Conservation (phyloP, 64 coral and sea anemone species). For the Hydrozoanthus tunicans region DNA sequence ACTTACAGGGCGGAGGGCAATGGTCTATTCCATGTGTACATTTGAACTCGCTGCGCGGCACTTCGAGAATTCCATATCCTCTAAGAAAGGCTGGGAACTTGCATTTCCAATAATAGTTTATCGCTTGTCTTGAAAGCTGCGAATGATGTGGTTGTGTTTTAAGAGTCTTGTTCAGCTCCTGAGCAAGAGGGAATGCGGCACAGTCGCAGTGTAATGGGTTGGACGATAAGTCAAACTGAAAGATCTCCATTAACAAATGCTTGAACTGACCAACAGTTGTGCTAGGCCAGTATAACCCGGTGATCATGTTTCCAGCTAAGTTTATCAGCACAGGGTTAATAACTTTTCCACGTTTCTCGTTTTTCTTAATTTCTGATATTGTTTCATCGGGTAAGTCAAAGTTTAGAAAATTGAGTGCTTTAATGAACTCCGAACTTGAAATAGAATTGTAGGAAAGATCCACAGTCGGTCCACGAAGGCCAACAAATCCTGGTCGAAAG, state of each 20-base stretch:
- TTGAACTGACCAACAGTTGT: neutral
- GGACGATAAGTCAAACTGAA: slow-evolving; percentile 41
- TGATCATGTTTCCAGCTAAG: slow-evolving; percentile 6
- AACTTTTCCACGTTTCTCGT: neutral
- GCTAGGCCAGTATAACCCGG: neutral
- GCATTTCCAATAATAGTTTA: slow-evolving; percentile 20
- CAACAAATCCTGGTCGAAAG: slow-evolving; percentile 21
- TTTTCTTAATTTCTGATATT: neutral
- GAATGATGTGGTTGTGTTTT: neutral
- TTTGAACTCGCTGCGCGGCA: neutral
- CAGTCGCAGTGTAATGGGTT: slow-evolving; percentile 24
- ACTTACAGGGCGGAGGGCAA: slow-evolving; percentile 8
- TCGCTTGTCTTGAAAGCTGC: neutral
- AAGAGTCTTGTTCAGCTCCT: slow-evolving; percentile 4
- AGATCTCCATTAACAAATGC: neutral
- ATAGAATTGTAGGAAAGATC: slow-evolving; percentile 9
- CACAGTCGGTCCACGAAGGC: neutral
- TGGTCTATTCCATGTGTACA: slow-evolving; percentile 25
- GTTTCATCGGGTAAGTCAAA: neutral
- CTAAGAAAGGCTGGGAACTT: slow-evolving; percentile 13
- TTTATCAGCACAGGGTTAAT: slow-evolving; percentile 1
- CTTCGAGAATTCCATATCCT: slow-evolving; percentile 32
- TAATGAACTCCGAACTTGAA: neutral
- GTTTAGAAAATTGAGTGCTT: neutral
- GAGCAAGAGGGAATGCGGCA: neutral